Conservation (phyloP, 2,888 invertebrate genomes). For the Catocala sponsa region DNA sequence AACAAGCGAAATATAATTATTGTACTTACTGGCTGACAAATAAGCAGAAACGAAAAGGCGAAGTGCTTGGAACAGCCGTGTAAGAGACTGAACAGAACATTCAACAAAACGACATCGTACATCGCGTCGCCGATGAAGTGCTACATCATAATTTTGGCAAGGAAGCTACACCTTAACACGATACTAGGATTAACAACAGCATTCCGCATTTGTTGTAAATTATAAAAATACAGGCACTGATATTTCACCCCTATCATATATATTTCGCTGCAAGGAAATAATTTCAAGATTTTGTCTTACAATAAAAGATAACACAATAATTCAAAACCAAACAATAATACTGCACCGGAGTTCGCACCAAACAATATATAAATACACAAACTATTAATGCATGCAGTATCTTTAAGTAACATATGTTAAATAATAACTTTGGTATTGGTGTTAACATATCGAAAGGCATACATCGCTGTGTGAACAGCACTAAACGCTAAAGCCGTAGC, state of each 20-base stretch:
- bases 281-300: slow-evolving; percentile 43
- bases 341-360: slow-evolving; percentile 66
- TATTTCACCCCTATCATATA: slow-evolving; percentile 27
- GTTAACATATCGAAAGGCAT: slow-evolving; percentile 70
- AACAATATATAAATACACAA: slow-evolving; percentile 65
- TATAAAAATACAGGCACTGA: slow-evolving; percentile 15
- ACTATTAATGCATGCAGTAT: slow-evolving; percentile 67
- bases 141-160: not conserved
- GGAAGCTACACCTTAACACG: slow-evolving; percentile 2
- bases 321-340: slow-evolving; percentile 66
- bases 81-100: not conserved
- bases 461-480: slow-evolving; percentile 49
- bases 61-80: slow-evolving; percentile 28
- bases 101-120: not conserved
- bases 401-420: slow-evolving; percentile 64
- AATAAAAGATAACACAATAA: slow-evolving; percentile 53
- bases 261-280: slow-evolving; percentile 41
- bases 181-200: slow-evolving; percentile 4
- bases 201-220: slow-evolving; percentile 14
- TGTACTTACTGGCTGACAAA: slow-evolving; percentile 52
- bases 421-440: slow-evolving; percentile 86
- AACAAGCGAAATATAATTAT: slow-evolving; percentile 44
- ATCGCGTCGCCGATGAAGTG: not conserved
- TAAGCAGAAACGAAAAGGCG: slow-evolving; percentile 14
- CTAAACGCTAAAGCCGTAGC: slow-evolving; percentile 53